Conservation (phyloP, 1,140 invertebrate genomes). For the Teleogryllus occipitalis region DNA sequence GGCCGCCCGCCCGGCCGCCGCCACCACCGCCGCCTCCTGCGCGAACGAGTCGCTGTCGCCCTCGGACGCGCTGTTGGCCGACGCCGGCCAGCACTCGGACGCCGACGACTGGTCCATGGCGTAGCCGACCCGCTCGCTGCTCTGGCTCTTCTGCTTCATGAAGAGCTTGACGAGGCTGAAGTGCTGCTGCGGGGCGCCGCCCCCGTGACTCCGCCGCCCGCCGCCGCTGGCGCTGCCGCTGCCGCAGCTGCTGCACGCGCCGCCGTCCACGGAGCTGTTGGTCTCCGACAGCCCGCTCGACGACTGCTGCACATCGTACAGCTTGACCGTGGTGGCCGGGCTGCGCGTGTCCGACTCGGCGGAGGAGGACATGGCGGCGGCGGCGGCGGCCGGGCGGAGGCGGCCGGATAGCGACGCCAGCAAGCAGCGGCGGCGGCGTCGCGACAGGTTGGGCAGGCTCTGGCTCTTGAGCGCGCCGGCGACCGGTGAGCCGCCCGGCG, state of each 20-base stretch:
- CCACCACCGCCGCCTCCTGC: slow-evolving; percentile 18
- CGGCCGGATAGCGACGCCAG: slow-evolving; percentile 24
- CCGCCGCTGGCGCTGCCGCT: slow-evolving; percentile 33
- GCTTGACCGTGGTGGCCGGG: slow-evolving; percentile 42
- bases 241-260: slow-evolving; percentile 36
- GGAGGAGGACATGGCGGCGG: slow-evolving; percentile 25
- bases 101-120: slow-evolving; percentile 28
- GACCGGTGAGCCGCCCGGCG: slow-evolving; percentile 20
- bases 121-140: slow-evolving; percentile 45
- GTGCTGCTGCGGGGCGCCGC: slow-evolving; percentile 42
- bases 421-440: slow-evolving; percentile 27
- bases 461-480: slow-evolving; percentile 50
- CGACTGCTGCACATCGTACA: slow-evolving; percentile 50
- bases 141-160: slow-evolving; percentile 80
- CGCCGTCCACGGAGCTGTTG: slow-evolving; percentile 38
- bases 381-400: background rate
- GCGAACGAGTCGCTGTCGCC: slow-evolving; percentile 19
- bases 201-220: slow-evolving; percentile 35
- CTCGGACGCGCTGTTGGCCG: slow-evolving; percentile 28
- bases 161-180: slow-evolving; percentile 77
- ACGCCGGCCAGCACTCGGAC: slow-evolving; percentile 24
- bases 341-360: slow-evolving; percentile 25
- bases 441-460: slow-evolving; percentile 60
- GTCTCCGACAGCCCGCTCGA: slow-evolving; percentile 38
- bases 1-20: background rate